Conservation (phyloP, 2,797 vertebrate genomes). For the Odontamblyopus rebecca region DNA sequence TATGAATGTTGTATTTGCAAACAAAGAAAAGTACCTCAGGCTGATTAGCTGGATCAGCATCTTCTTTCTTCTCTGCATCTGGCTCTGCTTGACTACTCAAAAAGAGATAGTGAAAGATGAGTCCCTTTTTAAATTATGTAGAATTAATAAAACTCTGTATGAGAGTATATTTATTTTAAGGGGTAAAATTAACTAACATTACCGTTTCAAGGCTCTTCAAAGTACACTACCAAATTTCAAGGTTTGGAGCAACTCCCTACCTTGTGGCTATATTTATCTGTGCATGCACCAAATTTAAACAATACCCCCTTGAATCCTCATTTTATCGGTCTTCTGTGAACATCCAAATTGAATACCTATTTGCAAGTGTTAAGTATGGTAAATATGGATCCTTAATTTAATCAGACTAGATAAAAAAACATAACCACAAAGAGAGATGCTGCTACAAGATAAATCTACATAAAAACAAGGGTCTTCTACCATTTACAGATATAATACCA, state of each 20-base stretch:
- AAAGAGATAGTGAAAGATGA: neutral
- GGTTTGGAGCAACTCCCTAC: conserved; percentile 55
- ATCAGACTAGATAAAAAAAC: conserved; percentile 5
- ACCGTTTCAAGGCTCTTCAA: conserved; percentile 27
- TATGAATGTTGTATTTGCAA: neutral
- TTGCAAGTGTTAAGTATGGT: neutral
- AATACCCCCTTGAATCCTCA: conserved; percentile 19
- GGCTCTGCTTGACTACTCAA: conserved; percentile 71
- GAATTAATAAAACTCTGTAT: conserved; percentile 19
- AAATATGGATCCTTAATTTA: neutral
- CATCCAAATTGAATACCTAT: neutral
- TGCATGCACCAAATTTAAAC: conserved; percentile 6
- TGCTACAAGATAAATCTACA: conserved; percentile 31
- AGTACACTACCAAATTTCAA: conserved; percentile 27
- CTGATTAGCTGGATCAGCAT: conserved; percentile 58
- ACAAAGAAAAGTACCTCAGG: conserved; percentile 53
- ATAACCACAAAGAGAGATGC: conserved; percentile 63
- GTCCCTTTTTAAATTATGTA: neutral
- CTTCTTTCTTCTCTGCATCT: conserved; percentile 75
- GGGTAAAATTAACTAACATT: conserved; percentile 9
- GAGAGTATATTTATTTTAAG: conserved; percentile 30
- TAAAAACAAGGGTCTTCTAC: conserved; percentile 5
- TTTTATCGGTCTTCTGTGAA: neutral
- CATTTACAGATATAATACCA: conserved; percentile 6
- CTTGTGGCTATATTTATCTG: conserved; percentile 61